Conservation (phyloP, 2,797 vertebrate genomes). For the Arvicola amphibius region DNA sequence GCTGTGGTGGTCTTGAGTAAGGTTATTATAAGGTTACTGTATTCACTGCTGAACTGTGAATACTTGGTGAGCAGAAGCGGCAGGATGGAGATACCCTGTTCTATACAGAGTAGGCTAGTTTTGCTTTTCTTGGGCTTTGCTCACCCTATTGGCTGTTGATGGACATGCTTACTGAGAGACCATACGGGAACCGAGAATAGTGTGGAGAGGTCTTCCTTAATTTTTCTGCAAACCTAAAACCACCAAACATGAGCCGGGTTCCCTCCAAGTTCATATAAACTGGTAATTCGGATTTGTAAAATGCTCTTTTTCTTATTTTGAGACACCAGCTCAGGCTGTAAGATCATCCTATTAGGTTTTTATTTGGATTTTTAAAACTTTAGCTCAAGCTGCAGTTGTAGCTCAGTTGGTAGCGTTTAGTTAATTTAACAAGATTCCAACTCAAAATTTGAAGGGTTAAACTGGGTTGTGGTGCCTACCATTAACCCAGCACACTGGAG, state of each 20-base stretch:
- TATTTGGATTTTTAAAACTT: neutral
- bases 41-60: neutral
- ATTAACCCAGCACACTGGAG: neutral
- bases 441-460: neutral
- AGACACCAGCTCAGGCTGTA: neutral
- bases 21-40: neutral
- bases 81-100: neutral
- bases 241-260: neutral
- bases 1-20: neutral
- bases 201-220: neutral
- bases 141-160: neutral
- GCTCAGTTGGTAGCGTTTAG: neutral
- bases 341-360: neutral
- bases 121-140: neutral
- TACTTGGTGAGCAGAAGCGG: neutral
- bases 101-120: neutral
- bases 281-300: neutral
- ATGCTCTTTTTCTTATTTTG: neutral
- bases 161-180: neutral
- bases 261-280: neutral
- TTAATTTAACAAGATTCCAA: neutral
- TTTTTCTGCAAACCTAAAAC: neutral
- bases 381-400: neutral
- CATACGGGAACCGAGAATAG: too few species aligned
- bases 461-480: neutral